Percentiles rank a stretch among this genome's conserved stretches.
Conservation (phyloP, 2,797 vertebrate genomes). For the Botia kubotai region DNA sequence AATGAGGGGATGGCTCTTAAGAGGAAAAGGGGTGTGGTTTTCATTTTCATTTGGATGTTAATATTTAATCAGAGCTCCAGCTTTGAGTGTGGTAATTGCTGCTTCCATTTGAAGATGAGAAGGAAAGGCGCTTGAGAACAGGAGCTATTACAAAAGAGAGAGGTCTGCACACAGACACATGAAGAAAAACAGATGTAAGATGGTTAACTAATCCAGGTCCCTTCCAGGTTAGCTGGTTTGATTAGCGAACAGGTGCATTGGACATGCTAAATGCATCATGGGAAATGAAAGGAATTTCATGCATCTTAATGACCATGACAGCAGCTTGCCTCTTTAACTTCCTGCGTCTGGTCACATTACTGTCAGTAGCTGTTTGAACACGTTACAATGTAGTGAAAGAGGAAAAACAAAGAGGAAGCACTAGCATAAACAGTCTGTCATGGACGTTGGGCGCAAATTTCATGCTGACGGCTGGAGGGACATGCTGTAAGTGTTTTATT, state of each 20-base stretch:
- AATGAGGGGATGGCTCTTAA: conserved; percentile 52
- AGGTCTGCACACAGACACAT: conserved; percentile 2
- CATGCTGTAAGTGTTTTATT: conserved; percentile 7
- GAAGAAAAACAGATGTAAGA: conserved; percentile 36
- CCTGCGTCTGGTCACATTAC: conserved; percentile 1
- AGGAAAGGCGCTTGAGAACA: background rate
- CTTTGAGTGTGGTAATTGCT: conserved; percentile 53
- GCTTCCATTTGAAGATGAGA: conserved; percentile 25
- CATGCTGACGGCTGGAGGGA: conserved; percentile 15
- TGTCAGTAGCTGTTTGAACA: background rate
- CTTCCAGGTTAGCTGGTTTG: conserved; percentile 41
- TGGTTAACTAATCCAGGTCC: conserved; percentile 31
- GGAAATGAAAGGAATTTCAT: conserved; percentile 32
- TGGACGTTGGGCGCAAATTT: background rate
- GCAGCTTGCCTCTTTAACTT: conserved; percentile 12
- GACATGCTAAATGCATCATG: conserved; percentile 31
- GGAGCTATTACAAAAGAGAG: conserved; percentile 3
- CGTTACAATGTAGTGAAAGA: conserved; percentile 44
- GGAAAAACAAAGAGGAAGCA: conserved; percentile 41
- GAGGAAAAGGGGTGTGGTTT: conserved; percentile 55
- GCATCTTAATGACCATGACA: conserved; percentile 28
- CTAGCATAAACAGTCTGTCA: background rate
- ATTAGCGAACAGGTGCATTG: conserved; percentile 54
- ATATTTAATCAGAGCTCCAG: conserved; percentile 75
- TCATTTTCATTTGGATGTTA: conserved; percentile 66